phyloP scores from a whole-genome alignment of 2,888 invertebrate genomes.

The Drosophila colorata region DNA sequence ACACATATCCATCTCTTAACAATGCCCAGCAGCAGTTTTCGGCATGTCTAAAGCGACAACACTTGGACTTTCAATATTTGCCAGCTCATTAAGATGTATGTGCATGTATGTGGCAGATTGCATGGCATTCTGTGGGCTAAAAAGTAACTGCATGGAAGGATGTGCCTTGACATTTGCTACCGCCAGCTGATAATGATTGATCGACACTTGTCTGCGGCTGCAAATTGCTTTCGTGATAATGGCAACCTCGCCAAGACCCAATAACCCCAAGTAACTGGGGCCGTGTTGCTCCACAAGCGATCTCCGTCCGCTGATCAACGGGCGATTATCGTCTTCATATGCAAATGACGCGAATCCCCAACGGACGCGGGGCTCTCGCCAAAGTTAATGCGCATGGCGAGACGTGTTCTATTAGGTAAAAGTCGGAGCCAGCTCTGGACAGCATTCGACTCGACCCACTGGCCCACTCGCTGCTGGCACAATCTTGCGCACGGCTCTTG shows the following conservation, averaged over 20 bases:
- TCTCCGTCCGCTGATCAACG: conserved; percentile 22
- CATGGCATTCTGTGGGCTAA: conserved; percentile 34
- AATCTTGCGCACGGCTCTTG: conserved; percentile 33
- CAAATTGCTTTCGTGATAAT: conserved; percentile 62
- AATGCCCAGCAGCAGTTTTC: conserved; percentile 50
- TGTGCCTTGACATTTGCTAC: conserved; percentile 73
- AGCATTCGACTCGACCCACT: conserved; percentile 22
- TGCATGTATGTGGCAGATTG: conserved; percentile 33
- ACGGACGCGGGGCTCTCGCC: conserved; percentile 18
- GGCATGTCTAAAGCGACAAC: conserved; percentile 29
- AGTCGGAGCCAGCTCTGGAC: conserved; percentile 21
- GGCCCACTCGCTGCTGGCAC: conserved; percentile 24
- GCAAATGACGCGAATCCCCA: conserved; percentile 66
- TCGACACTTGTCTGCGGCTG: conserved; percentile 43
- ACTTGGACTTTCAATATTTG: conserved; percentile 46
- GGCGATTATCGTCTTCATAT: conserved; percentile 46
- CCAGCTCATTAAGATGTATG: conserved; percentile 41
- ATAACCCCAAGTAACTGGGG: conserved; percentile 22
- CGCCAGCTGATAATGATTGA: conserved; percentile 65
- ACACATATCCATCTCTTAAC: conserved; percentile 13
- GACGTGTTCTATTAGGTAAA: conserved; percentile 72
- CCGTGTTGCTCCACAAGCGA: conserved; percentile 16
- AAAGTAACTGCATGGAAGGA: conserved; percentile 54
- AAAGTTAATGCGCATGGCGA: conserved; percentile 67
- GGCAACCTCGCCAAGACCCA: conserved; percentile 46